Conservation (phyloP, 1,140 invertebrate species). For the Bombus balteatus region DNA sequence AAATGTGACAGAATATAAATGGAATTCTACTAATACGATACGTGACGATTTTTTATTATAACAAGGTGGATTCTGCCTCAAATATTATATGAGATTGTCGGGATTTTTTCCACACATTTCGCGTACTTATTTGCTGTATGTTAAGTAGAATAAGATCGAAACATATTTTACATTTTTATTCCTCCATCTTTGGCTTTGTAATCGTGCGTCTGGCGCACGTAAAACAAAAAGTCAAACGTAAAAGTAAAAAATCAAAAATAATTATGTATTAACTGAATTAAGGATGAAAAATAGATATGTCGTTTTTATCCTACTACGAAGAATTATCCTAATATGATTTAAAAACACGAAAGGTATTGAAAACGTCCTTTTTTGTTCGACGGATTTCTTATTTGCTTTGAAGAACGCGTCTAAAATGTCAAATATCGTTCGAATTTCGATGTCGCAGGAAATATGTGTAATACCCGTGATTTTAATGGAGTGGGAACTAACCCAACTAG, state of each 20-base stretch:
- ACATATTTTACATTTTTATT: background rate
- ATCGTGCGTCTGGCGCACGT: background rate
- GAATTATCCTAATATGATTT: background rate
- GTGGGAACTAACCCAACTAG: background rate
- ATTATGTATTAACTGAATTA: background rate
- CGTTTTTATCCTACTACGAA: background rate
- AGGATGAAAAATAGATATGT: background rate
- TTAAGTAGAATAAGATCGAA: background rate
- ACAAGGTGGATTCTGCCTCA: background rate
- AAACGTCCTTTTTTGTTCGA: background rate
- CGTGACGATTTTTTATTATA: conserved; percentile 7
- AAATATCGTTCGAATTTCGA: background rate
- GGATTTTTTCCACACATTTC: background rate
- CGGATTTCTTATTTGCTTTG: background rate
- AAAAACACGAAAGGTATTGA: background rate
- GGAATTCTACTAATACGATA: conserved; percentile 6
- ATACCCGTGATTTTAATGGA: background rate
- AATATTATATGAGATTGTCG: background rate
- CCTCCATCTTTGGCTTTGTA: background rate
- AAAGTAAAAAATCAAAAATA: background rate
- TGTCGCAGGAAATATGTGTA: background rate
- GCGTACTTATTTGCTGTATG: background rate
- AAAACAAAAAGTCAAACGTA: background rate
- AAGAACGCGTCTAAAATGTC: background rate
- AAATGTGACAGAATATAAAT: conserved; percentile 20